Percentiles rank a stretch among this genome's conserved stretches.
These are phyloP conservation scores for Conger conger DNA, from an alignment of 2,113 vertebrate genomes.

Conservation along the genomic window DNA sequence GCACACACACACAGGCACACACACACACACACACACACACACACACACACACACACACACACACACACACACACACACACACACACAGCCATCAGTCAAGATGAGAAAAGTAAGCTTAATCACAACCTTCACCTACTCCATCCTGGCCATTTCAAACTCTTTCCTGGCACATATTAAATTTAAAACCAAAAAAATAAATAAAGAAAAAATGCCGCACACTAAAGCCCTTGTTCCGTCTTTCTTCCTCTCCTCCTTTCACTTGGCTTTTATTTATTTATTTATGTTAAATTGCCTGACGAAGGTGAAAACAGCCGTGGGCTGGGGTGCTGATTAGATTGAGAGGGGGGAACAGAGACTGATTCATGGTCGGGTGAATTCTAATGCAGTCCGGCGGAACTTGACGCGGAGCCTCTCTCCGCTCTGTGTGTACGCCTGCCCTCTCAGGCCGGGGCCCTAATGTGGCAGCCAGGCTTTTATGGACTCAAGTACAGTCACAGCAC, in stretches of 20 bases:
- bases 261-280: neutral
- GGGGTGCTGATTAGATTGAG: neutral
- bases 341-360: neutral
- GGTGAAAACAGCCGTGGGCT: neutral
- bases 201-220: neutral
- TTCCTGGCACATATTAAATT: neutral
- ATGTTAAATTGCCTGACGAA: neutral
- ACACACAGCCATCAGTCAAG: neutral
- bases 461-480: neutral
- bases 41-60: neutral
- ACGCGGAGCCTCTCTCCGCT: neutral
- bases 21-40: neutral
- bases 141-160: neutral
- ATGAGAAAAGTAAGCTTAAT: neutral
- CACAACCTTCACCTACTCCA: neutral
- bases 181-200: neutral
- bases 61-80: neutral
- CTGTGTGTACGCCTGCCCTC: neutral
- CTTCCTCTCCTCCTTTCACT: neutral
- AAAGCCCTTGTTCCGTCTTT: neutral
- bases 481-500: neutral
- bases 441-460: neutral
- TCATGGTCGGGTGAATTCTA: neutral
- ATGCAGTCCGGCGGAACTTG: neutral
- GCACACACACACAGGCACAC: too few species aligned